These are phyloP conservation scores for Pangasianodon gigas DNA, from an alignment of 2,113 vertebrate genomes.

Conservation along the genomic window DNA sequence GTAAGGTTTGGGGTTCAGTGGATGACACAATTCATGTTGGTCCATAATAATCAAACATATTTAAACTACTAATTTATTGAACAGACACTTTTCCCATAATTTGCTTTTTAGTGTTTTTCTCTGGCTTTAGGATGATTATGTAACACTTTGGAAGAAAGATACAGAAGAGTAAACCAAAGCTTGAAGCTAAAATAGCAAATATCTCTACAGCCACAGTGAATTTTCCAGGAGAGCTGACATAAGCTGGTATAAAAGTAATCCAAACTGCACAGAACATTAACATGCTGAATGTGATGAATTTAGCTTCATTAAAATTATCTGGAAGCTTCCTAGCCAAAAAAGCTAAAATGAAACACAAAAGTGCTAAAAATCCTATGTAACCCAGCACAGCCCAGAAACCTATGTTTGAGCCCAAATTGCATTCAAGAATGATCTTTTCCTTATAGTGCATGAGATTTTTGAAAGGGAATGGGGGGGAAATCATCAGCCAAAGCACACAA, in stretches of 20 bases:
- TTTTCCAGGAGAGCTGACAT: conserved; percentile 70
- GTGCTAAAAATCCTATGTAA: conserved; percentile 59
- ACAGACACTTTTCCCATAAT: conserved; percentile 30
- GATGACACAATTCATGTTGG: no score
- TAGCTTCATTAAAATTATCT: conserved; percentile 65
- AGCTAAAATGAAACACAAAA: conserved; percentile 67
- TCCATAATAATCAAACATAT: no score
- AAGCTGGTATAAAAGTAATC: conserved; percentile 68
- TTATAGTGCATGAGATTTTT: conserved; percentile 63
- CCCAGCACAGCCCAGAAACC: conserved; percentile 66
- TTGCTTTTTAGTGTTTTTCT: conserved; percentile 46
- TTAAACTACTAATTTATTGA: no score
- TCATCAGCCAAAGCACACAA: conserved; percentile 66
- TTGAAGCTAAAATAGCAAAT: conserved; percentile 61
- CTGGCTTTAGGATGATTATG: conserved; percentile 43
- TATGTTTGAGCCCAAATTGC: conserved; percentile 59
- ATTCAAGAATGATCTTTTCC: conserved; percentile 69
- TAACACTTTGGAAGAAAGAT: conserved; percentile 52
- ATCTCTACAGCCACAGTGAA: conserved; percentile 70
- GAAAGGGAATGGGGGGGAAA: conserved; percentile 67
- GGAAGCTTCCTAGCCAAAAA: conserved; percentile 68
- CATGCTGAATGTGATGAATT: conserved; percentile 66
- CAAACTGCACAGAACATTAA: conserved; percentile 66
- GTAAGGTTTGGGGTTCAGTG: no score
- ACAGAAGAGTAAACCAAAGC: conserved; percentile 47